Percentiles rank a stretch among this genome's conserved stretches.
Conservation (phyloP, 1,140 invertebrate species). For the Mizuhopecten yessoensis region DNA sequence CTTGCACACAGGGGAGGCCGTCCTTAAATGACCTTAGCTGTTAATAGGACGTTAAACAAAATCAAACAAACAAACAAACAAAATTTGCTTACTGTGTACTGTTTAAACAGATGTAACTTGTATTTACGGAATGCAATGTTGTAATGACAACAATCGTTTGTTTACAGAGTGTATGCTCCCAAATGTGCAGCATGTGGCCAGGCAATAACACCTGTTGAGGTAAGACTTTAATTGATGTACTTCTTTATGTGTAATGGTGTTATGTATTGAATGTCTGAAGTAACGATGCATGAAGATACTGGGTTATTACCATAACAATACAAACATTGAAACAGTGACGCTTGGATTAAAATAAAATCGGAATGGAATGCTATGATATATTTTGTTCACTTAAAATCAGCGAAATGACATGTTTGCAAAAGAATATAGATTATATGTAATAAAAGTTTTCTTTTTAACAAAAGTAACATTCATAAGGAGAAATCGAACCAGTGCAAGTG, state of each 20-base stretch:
- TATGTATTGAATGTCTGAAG: neutral
- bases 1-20: too few species aligned
- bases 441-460: too few species aligned
- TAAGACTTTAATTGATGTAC: constrained; percentile 77
- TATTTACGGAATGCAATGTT: too few species aligned
- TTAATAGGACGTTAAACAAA: too few species aligned
- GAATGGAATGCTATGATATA: neutral
- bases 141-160: neutral
- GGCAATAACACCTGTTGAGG: constrained; percentile 92
- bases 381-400: neutral
- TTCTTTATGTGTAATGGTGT: neutral
- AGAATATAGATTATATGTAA: too few species aligned
- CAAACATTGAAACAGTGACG: neutral
- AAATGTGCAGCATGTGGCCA: constrained; percentile 97
- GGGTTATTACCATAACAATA: neutral
- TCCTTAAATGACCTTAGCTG: too few species aligned
- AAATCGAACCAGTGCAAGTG: too few species aligned
- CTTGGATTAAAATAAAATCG: neutral
- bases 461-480: too few species aligned
- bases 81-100: too few species aligned
- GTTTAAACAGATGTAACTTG: too few species aligned
- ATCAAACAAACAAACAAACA: too few species aligned
- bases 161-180: constrained; percentile 95
- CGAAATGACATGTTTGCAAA: too few species aligned
- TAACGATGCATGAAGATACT: constrained; percentile 3